Evolutionary conservation across 1,140 invertebrate genomes (phyloP).

Genomic region (Leptonema lineaticorne): DNA sequence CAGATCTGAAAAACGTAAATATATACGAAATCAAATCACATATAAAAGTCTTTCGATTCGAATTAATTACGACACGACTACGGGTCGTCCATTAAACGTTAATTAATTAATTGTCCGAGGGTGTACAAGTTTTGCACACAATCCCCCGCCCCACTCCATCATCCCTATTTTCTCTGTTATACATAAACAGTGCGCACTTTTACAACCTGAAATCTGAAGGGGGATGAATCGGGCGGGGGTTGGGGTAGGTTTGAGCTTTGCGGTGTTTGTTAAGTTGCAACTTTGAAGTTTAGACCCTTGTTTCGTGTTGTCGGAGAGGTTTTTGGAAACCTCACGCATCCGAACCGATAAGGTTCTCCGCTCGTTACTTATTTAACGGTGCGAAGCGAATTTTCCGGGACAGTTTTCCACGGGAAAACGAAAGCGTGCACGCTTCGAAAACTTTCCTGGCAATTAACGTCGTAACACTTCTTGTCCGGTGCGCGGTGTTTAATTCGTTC

Average conservation of each 20-base stretch:
- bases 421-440: too few species aligned
- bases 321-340: neutral
- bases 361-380: neutral
- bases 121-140: neutral
- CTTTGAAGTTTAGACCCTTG: neutral
- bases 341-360: neutral
- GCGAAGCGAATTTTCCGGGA: neutral
- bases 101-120: conserved; percentile 16
- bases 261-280: neutral
- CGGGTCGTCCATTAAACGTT: conserved; percentile 13
- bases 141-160: too few species aligned
- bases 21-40: too few species aligned
- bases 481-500: too few species aligned
- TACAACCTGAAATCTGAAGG: neutral
- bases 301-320: neutral
- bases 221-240: too few species aligned
- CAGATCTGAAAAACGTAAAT: too few species aligned
- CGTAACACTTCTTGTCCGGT: neutral
- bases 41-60: too few species aligned
- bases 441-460: neutral
- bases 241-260: too few species aligned
- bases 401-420: too few species aligned
- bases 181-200: neutral
- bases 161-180: neutral
- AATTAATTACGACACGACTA: conserved; percentile 10